Percentiles rank a stretch among this genome's conserved stretches.
These are phyloP conservation scores for Zeuzera pyrina DNA, from an alignment of 2,888 invertebrate species.

Conservation along the genomic window DNA sequence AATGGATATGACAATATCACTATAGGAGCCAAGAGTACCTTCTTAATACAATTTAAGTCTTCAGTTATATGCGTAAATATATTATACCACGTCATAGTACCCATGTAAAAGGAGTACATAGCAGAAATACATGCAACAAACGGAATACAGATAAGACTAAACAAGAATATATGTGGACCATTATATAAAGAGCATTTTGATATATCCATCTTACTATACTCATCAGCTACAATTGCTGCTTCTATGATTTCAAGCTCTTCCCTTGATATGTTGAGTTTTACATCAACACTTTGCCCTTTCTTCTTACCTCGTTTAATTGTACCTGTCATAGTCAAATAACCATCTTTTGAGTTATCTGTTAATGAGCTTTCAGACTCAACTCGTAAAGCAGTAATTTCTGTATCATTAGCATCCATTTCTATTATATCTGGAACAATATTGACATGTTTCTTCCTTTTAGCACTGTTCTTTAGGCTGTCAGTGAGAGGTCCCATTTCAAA, in stretches of 20 bases:
- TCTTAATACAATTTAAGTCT: slow-evolving; percentile 75
- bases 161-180: slow-evolving; percentile 77
- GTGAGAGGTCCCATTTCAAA: slow-evolving; percentile 60
- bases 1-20: slow-evolving; percentile 80
- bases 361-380: slow-evolving; percentile 66
- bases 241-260: slow-evolving; percentile 80
- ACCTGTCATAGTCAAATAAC: slow-evolving; percentile 80
- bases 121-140: slow-evolving; percentile 76
- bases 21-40: slow-evolving; percentile 76
- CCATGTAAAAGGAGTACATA: slow-evolving; percentile 81
- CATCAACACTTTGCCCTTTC: slow-evolving; percentile 80
- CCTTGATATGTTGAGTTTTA: slow-evolving; percentile 80
- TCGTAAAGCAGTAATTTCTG: slow-evolving; percentile 51
- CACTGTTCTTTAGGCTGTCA: slow-evolving; percentile 60
- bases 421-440: slow-evolving; percentile 73
- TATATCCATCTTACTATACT: slow-evolving; percentile 71
- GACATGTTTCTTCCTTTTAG: slow-evolving; percentile 74
- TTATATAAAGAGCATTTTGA: slow-evolving; percentile 70
- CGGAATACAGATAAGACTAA: slow-evolving; percentile 77
- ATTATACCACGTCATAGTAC: slow-evolving; percentile 85
- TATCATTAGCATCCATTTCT: slow-evolving; percentile 51
- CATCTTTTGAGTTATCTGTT: slow-evolving; percentile 66
- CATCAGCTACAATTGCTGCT: slow-evolving; percentile 73
- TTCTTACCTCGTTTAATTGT: slow-evolving; percentile 82
- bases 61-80: slow-evolving; percentile 80